Base-by-base conservation (phyloP, 2,113 vertebrate species). In the Mirounga angustirostris region DNA sequence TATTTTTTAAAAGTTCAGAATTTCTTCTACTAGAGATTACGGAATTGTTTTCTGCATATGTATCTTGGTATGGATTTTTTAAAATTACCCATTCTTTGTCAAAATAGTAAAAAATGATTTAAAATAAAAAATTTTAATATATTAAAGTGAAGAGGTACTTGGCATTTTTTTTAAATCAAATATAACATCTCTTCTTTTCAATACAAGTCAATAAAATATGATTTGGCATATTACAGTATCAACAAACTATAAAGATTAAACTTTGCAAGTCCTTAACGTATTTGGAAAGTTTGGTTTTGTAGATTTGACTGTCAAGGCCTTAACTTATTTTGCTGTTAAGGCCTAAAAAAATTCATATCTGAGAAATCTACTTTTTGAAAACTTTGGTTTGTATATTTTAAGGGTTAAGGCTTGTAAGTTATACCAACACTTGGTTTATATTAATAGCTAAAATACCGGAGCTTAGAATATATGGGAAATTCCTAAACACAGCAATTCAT, bases 61-160 rank as follows among this genome's bases (percentile, higher is more conserved):
- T 88, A 93, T 88, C 74, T 91, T 58, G 19, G 5, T 78, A 93
- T 65, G 40, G 12, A 40, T 28, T 89, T 82, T 83, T 40, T 15
- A 92, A 94, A 85, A 87, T 9, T 54, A 90, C 43, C 21, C n/a
- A 87, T 78, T 88, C 30, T 81, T 65, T 82, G 15, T 79, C 93
- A 90, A 88, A 97, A 89, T 80, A 95, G 43, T 56, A 74, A 43
- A 43, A 80, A 52, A 43, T 6, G 83, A 88, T 69, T 94, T 91
- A 71, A 97, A 94, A 87, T 73, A 74, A 84, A 95, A 71, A 85
- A 22, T 97, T 76, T 59, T 61, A 94, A 89, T 85, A 50, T 76
- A 89, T 89, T 50, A 63, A 89, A 58, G 46, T 54, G 26, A 78
- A 89, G 18, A 73, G 28, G 40, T 91, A 91, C 16, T 93, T 87